Conservation (phyloP, 2,888 invertebrate genomes). For the Geotrupes spiniger region DNA sequence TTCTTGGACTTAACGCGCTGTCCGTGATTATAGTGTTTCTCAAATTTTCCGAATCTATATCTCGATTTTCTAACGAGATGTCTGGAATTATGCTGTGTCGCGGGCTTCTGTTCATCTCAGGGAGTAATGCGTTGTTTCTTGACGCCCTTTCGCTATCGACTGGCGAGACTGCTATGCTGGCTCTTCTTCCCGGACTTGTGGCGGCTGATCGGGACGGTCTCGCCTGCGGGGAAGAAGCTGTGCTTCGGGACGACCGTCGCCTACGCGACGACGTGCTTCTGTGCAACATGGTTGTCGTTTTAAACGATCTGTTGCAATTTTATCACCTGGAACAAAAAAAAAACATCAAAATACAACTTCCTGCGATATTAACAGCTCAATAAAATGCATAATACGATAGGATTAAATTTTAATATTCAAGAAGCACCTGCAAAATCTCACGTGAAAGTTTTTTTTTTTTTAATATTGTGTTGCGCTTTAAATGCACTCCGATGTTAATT, state of each 20-base stretch:
- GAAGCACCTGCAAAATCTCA: too few species aligned
- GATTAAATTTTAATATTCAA: too few species aligned
- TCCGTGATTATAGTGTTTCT: slow-evolving; percentile 56
- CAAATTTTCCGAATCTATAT: slow-evolving; percentile 6
- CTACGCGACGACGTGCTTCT: slow-evolving; percentile 67
- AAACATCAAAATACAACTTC: too few species aligned
- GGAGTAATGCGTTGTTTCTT: slow-evolving; percentile 37
- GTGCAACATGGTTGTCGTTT: slow-evolving; percentile 56
- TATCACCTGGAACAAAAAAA: too few species aligned
- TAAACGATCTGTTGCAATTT: too few species aligned
- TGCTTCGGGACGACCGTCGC: slow-evolving; percentile 64
- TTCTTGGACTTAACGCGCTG: slow-evolving; percentile 54
- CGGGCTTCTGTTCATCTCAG: slow-evolving; percentile 51
- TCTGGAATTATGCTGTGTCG: slow-evolving; percentile 48
- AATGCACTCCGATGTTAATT: too few species aligned
- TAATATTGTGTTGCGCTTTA: too few species aligned
- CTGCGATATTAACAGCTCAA: too few species aligned
- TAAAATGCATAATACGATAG: too few species aligned
- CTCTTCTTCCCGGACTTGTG: slow-evolving; percentile 46
- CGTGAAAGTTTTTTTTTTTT: too few species aligned
- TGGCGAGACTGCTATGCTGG: slow-evolving; percentile 48
- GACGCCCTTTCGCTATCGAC: slow-evolving; percentile 40
- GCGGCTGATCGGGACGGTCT: slow-evolving; percentile 53
- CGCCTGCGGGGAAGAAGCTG: slow-evolving; percentile 62
- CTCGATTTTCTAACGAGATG: slow-evolving; percentile 37